These are phyloP conservation scores for Andrena bicolor DNA, from an alignment of 2,888 invertebrate species.

Conservation along the genomic window DNA sequence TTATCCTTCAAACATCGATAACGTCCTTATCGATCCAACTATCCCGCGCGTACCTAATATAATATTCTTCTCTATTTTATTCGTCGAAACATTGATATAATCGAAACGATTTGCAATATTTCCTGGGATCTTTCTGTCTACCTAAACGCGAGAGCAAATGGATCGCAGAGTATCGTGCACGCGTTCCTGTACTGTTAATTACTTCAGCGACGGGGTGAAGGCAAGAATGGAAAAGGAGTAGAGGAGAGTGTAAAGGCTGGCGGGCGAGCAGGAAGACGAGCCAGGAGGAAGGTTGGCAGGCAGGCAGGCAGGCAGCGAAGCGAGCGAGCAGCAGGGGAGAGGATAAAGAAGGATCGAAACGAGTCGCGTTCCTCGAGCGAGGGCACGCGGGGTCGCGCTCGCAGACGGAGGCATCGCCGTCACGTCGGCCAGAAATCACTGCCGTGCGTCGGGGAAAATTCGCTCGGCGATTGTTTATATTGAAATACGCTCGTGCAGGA, in stretches of 20 bases:
- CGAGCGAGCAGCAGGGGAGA: conserved; percentile 3
- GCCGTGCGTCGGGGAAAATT: conserved; percentile 75
- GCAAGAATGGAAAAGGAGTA: neutral
- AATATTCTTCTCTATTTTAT: too few species aligned
- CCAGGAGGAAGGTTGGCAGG: conserved; percentile 2
- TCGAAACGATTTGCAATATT: too few species aligned
- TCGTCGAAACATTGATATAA: too few species aligned
- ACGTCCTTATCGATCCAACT: too few species aligned
- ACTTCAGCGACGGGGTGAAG: neutral
- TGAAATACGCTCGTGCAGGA: conserved; percentile 80
- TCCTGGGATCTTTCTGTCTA: too few species aligned
- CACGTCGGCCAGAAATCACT: conserved; percentile 81
- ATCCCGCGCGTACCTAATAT: too few species aligned
- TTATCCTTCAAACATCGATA: neutral
- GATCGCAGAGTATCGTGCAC: neutral
- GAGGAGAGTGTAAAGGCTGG: neutral
- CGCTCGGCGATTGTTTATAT: conserved; percentile 80
- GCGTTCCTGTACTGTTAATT: neutral
- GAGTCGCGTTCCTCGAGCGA: conserved; percentile 57
- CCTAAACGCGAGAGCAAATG: too few species aligned
- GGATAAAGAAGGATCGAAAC: conserved; percentile 53
- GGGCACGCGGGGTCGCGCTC: conserved; percentile 75
- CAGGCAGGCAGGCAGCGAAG: neutral
- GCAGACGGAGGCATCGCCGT: conserved; percentile 78
- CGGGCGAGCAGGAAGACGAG: neutral